These are phyloP conservation scores for Pogonophryne albipinna DNA, from an alignment of 2,797 vertebrate species.

Conservation along the genomic window DNA sequence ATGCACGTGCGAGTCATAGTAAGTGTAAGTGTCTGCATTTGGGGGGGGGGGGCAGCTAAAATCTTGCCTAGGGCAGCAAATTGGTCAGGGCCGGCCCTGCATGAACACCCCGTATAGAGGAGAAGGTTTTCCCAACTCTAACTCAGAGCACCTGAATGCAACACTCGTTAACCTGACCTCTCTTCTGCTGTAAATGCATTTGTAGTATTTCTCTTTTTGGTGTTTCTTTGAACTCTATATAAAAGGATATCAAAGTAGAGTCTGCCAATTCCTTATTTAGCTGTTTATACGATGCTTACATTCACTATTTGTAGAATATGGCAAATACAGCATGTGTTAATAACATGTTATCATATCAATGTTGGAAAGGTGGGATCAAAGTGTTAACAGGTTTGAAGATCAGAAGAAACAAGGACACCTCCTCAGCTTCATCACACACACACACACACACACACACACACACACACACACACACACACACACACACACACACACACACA, in stretches of 20 bases:
- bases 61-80: no score
- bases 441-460: not conserved
- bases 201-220: not conserved
- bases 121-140: no score
- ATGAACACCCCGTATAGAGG: no score
- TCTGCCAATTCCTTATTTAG: not conserved
- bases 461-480: not conserved
- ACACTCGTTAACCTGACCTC: no score
- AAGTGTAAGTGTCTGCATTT: no score
- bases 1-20: no score
- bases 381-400: no score
- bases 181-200: no score
- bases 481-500: slow-evolving; percentile 11
- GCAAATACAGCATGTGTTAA: no score
- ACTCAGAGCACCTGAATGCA: no score
- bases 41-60: no score
- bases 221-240: not conserved
- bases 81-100: no score
- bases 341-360: not conserved
- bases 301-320: not conserved
- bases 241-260: not conserved
- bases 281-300: not conserved
- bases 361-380: not conserved
- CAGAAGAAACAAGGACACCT: not conserved
- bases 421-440: not conserved